Percentiles rank a stretch among this genome's conserved stretches.
Conservation (phyloP, 2,113 vertebrate genomes). For the Sphyrna mokarran region DNA sequence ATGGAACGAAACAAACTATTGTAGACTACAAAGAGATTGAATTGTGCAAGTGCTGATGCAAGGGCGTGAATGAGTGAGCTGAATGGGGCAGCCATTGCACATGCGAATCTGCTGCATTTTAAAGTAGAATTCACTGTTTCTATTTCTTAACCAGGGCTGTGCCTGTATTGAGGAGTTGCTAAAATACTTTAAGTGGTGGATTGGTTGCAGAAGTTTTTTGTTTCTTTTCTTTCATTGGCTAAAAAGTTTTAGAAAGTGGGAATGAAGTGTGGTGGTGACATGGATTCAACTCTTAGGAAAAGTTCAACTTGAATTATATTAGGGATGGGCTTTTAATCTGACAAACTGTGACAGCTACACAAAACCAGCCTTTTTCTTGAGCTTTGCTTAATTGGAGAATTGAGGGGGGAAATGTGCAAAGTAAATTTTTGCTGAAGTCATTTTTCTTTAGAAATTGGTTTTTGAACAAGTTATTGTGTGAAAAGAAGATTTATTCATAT, state of each 20-base stretch:
- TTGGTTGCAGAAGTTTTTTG: too few relatives aligned
- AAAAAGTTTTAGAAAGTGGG: too few relatives aligned
- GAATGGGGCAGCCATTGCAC: neutral
- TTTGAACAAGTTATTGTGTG: too few relatives aligned
- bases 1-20: neutral
- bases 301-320: neutral
- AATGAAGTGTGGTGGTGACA: neutral
- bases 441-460: neutral
- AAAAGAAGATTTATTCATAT: too few relatives aligned
- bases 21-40: neutral
- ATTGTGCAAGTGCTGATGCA: neutral
- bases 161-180: neutral
- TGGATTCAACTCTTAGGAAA: neutral
- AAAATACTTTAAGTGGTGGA: neutral
- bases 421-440: neutral
- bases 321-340: neutral
- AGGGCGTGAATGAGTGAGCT: neutral
- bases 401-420: neutral
- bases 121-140: neutral
- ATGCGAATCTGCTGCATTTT: neutral
- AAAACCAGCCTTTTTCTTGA: neutral
- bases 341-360: neutral
- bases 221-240: neutral
- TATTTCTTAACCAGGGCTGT: neutral
- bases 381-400: neutral